phyloP scores from a whole-genome alignment of 2,113 vertebrate species.

The Plecturocebus donacophilus region DNA sequence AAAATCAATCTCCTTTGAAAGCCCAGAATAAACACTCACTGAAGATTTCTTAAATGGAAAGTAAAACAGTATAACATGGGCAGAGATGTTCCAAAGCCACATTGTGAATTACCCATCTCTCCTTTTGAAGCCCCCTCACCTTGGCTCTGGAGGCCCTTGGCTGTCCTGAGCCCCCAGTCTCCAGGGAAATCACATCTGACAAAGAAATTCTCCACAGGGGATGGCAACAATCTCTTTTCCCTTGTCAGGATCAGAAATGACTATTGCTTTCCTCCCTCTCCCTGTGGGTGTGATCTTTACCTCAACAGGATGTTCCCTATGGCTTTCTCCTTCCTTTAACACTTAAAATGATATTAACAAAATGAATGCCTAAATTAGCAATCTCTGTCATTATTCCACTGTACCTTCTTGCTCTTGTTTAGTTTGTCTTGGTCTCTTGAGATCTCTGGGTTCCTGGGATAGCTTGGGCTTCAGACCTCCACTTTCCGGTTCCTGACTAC shows the following conservation, averaged over 20 bases:
- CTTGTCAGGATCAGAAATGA: not conserved
- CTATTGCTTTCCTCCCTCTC: not conserved
- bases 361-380: not conserved
- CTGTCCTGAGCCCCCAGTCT: not conserved
- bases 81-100: not conserved
- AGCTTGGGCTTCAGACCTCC: not conserved
- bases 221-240: not conserved
- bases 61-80: not conserved
- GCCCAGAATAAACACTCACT: not conserved
- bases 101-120: not conserved
- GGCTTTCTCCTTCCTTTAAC: not conserved
- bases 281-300: not conserved
- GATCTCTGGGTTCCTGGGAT: not conserved
- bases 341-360: not conserved
- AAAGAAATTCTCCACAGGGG: not conserved
- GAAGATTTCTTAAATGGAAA: not conserved
- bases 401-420: not conserved
- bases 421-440: not conserved
- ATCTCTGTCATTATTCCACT: not conserved
- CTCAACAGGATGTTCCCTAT: not conserved
- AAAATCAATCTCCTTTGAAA: constrained; percentile 43
- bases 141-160: not conserved
- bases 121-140: too few species aligned
- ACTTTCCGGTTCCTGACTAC: not conserved
- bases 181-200: not conserved